Conservation (phyloP, 2,113 vertebrate genomes). For the Oncorhynchus nerka region DNA sequence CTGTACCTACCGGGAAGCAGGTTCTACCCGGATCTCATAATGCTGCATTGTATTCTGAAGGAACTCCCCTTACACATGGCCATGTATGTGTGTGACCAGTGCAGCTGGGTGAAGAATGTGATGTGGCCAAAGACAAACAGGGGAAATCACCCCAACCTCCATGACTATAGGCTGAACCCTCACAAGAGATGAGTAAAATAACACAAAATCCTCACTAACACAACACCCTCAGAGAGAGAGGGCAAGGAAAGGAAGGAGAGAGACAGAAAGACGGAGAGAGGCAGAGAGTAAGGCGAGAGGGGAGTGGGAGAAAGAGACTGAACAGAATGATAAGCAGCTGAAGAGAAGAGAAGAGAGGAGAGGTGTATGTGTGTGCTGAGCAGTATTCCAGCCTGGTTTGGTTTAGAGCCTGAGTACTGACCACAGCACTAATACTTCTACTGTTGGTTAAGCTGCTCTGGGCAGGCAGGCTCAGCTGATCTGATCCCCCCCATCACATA, state of each 20-base stretch:
- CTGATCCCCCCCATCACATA: slow-evolving; percentile 51
- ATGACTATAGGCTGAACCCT: not conserved
- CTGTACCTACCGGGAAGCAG: not conserved
- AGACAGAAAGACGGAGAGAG: not conserved
- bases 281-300: too few relatives aligned
- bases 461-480: slow-evolving; percentile 2
- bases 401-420: slow-evolving; percentile 17
- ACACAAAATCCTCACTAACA: not conserved
- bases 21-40: not conserved
- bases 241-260: not conserved
- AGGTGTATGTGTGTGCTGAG: slow-evolving; percentile 36
- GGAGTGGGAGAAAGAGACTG: too few relatives aligned
- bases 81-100: not conserved
- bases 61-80: not conserved
- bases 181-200: not conserved
- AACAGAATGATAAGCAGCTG: too few relatives aligned
- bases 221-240: not conserved
- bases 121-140: not conserved
- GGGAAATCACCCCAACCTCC: not conserved
- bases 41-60: not conserved
- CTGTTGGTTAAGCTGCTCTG: slow-evolving; percentile 67
- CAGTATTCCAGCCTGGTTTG: slow-evolving; percentile 64
- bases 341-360: not conserved
- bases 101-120: slow-evolving; percentile 4
- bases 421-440: slow-evolving; percentile 54